Base-by-base conservation (phyloP, 2,113 vertebrate genomes). In the Hypocryptadius cinnamomeus region DNA sequence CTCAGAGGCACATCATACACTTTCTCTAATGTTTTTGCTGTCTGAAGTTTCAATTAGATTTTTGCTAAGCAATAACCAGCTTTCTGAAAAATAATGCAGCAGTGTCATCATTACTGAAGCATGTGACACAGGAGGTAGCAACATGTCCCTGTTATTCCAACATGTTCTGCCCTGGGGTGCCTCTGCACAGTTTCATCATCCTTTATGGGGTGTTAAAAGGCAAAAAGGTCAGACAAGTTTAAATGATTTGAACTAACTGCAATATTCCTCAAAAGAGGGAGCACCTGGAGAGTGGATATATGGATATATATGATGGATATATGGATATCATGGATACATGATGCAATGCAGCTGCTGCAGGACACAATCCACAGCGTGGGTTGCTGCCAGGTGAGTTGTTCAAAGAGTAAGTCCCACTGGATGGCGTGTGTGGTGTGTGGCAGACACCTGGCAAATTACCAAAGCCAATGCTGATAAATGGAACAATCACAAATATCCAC, bases 11-110 rank as follows among this genome's bases (percentile, higher is more conserved):
- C 35, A 60, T 5, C 21, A 24, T 54, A 65, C 18, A 51, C 25
- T 69, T 83, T 77, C 72, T 68, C 53, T 42, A 54, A 85, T 59
- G n/a, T 39, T 90, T 84, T 60, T 44, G 19, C 13, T 30, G 76
- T 54, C 54, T 88, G 35, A 92, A 95, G 68, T 64, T 85, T 83
- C 82, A 69, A 85, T 64, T 51, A 89, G 65, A 57, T 71, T 89
- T 79, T 35, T 77, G 73, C 51, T 80, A 73, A 91, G 73, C 57
- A 92, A 72, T 87, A 91, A 91, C 76, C 90, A 94, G n/a, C 72
- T 64, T 82, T 87, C 64, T 87, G 78, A 78, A 90, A 95, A 93
- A 86, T 66, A 90, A 94, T 15, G 2, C 15, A 95, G 77, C 40
- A 84, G 81, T 17, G 69, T 6, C 63, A 88, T 84, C 30, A 60